Evolutionary conservation across 2,888 invertebrate genomes (phyloP).

Genomic region (Junonia oenone): DNA sequence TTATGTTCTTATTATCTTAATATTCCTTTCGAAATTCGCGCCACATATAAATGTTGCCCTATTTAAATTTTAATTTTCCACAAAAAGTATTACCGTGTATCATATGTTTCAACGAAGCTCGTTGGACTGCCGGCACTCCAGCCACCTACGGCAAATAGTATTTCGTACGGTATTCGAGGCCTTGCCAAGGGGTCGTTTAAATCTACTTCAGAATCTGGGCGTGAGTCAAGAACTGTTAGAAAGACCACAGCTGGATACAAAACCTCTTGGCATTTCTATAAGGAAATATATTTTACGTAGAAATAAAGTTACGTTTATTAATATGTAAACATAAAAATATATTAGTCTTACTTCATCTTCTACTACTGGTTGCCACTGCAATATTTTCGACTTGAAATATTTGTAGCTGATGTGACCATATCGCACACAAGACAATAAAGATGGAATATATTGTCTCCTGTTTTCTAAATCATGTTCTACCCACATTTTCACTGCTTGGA

Average conservation of each 20-base stretch:
- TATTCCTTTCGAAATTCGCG: background rate
- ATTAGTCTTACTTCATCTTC: slow-evolving; percentile 72
- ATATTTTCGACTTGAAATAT: slow-evolving; percentile 78
- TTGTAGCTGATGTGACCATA: slow-evolving; percentile 82
- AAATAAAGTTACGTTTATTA: no score
- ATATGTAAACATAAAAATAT: no score
- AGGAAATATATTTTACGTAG: no score
- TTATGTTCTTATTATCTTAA: no score
- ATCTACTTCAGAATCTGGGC: slow-evolving; percentile 70
- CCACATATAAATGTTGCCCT: background rate
- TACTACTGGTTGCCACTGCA: slow-evolving; percentile 74
- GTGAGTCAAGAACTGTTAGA: slow-evolving; percentile 70
- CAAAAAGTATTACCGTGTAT: slow-evolving; percentile 80
- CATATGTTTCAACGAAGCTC: slow-evolving; percentile 88
- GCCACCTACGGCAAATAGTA: slow-evolving; percentile 90
- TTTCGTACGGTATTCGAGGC: slow-evolving; percentile 87
- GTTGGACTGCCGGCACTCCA: slow-evolving; percentile 92
- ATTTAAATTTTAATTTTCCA: background rate
- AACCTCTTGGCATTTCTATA: slow-evolving; percentile 76
- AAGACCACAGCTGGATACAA: slow-evolving; percentile 76
- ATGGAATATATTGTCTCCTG: slow-evolving; percentile 76
- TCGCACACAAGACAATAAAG: slow-evolving; percentile 82
- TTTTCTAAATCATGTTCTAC: slow-evolving; percentile 78
- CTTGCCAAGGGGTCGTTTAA: slow-evolving; percentile 80
- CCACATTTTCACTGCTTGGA: slow-evolving; percentile 87